Conservation (phyloP, 1,140 invertebrate species). For the Drosophila mauritiana region DNA sequence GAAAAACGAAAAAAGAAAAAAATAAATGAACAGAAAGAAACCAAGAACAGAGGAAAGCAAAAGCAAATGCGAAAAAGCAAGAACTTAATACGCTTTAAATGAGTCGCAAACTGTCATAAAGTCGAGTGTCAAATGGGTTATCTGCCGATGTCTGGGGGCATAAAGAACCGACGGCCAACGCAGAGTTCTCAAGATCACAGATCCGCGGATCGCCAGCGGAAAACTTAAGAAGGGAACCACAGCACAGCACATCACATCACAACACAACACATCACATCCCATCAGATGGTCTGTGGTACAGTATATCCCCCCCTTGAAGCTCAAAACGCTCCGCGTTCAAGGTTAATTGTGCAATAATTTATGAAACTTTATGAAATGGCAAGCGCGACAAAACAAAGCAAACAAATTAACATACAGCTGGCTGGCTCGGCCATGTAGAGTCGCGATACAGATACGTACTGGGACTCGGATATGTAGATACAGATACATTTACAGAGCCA, state of each 20-base stretch:
- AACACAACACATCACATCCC: constrained; percentile 2
- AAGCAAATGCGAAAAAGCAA: constrained; percentile 33
- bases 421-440: constrained; percentile 33
- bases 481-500: not conserved
- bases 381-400: constrained; percentile 59
- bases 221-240: constrained; percentile 36
- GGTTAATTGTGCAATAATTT: constrained; percentile 78
- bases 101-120: constrained; percentile 49
- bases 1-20: not conserved
- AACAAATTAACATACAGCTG: constrained; percentile 52
- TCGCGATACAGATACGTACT: not conserved
- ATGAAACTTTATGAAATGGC: constrained; percentile 73
- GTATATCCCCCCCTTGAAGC: constrained; percentile 4
- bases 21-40: not conserved
- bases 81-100: constrained; percentile 55
- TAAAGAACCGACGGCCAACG: constrained; percentile 32
- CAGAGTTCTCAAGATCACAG: constrained; percentile 48
- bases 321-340: constrained; percentile 42
- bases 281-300: too few relatives aligned
- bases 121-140: constrained; percentile 53
- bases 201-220: constrained; percentile 13
- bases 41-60: constrained; percentile 12
- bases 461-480: not conserved
- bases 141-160: constrained; percentile 39
- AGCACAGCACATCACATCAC: not conserved